Evolutionary conservation across 2,888 invertebrate genomes (phyloP), one percentile per base, ranked within the genome.

Genomic region (Antheraea assamensis): DNA sequence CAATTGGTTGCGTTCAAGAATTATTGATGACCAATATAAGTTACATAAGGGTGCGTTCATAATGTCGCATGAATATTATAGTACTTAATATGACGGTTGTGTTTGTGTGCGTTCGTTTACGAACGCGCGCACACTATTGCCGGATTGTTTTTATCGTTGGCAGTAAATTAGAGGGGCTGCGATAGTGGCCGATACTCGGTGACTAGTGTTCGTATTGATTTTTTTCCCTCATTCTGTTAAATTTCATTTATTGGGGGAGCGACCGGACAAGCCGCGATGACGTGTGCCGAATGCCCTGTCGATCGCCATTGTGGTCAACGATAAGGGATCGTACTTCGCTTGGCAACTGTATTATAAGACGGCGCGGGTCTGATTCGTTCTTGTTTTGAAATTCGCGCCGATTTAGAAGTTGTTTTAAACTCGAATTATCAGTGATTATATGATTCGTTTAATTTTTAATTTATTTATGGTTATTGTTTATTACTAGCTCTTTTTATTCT

Each of bases 161-260:
- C 86, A 91, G 90, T 93, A 92, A 93, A 93, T 94, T 92, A 93
- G 88, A 88, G 87, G 90, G 90, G 90, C 87, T 76, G 80, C 90
- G 92, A 92, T 93, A 93, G 91, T 92, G 89, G 87, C 87, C 90
- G 92, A 91, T 92, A 89, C 85, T 78, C 79, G 82, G 80, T 87
- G 83, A 86, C 85, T 88, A 90, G 89, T 90, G 87, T 85, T 82
- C 72, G 91, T 94, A 94, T 94, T 93, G 94, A 94, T 94, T 94
- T 94, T 92, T 93, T 94, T 94, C 94, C 94, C 92, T 93, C 94
- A 93, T 93, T 93, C 93, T 91, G 94, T 93, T 92, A 93, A 94
- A 94, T 94, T 94, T 94, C 93, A 93, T 94, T 94, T 94, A 94
- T 94, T 90, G 91, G 91, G 93, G 93, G 94, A 92, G 91, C 88